A percentile compares a stretch with the other conserved stretches of the same genome.
phyloP scores from a whole-genome alignment of 1,140 invertebrate genomes.

The Drosophila ambigua region DNA sequence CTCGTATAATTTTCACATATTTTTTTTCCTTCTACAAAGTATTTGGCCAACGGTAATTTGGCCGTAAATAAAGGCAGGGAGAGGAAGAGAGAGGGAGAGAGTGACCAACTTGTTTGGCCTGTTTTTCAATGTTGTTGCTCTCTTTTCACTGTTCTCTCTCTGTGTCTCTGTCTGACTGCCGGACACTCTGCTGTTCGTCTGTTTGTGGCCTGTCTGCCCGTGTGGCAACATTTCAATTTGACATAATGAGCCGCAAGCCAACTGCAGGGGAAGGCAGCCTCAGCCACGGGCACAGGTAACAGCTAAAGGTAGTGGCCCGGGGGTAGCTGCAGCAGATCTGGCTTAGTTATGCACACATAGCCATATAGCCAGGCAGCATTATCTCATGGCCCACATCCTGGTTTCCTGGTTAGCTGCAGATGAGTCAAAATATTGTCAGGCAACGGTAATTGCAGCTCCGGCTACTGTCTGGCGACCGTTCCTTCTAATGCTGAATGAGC shows the following conservation, averaged over 20 bases:
- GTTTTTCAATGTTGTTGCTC: constrained; percentile 19
- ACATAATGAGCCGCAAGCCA: constrained; percentile 74
- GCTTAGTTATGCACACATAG: constrained; percentile 33
- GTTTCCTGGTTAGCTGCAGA: background rate
- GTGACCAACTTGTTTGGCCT: constrained; percentile 58
- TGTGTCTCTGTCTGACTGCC: background rate
- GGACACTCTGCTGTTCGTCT: constrained; percentile 2
- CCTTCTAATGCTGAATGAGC: constrained; percentile 68
- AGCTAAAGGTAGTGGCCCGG: no score
- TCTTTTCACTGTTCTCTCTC: background rate
- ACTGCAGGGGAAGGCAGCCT: constrained; percentile 10
- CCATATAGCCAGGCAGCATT: constrained; percentile 1
- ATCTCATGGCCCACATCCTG: background rate
- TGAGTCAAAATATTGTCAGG: constrained; percentile 57
- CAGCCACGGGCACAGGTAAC: background rate
- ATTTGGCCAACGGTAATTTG: constrained; percentile 28
- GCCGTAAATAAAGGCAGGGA: constrained; percentile 22
- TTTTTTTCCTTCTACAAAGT: background rate
- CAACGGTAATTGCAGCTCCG: constrained; percentile 53
- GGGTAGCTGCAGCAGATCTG: constrained; percentile 11
- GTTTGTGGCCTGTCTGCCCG: constrained; percentile 22
- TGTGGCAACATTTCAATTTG: constrained; percentile 81
- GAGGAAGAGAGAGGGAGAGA: constrained; percentile 11
- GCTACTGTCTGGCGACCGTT: constrained; percentile 64
- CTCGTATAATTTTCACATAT: constrained; percentile 12